phyloP scores from a whole-genome alignment of 2,797 vertebrate species.

The Sebastes itinus region DNA sequence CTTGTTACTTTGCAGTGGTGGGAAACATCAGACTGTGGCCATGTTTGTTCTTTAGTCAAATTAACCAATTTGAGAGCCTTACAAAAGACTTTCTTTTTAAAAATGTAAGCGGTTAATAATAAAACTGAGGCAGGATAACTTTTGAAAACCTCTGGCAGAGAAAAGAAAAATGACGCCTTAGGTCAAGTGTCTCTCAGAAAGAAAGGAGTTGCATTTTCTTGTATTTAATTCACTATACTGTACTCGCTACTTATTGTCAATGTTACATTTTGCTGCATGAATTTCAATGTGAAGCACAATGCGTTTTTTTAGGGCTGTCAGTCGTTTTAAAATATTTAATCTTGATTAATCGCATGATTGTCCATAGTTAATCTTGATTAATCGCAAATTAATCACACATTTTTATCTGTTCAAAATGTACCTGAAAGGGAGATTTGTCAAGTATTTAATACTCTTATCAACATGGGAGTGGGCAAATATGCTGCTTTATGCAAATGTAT shows the following conservation, averaged over 20 bases:
- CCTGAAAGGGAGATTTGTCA: too few species aligned
- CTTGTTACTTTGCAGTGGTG: neutral
- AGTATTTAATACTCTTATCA: too few species aligned
- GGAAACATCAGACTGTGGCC: neutral
- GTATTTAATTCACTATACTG: neutral
- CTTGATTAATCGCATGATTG: too few species aligned
- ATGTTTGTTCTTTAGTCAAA: neutral
- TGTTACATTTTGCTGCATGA: neutral
- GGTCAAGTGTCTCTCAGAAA: neutral
- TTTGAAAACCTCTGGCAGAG: neutral
- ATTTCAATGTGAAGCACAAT: neutral
- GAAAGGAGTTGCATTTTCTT: neutral
- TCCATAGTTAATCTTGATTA: too few species aligned
- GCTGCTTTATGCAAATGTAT: too few species aligned
- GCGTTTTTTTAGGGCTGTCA: too few species aligned
- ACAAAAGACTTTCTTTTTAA: neutral
- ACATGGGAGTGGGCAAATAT: too few species aligned
- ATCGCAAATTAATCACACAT: too few species aligned
- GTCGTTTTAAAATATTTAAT: too few species aligned
- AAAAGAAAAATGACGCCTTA: neutral
- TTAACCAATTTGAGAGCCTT: neutral
- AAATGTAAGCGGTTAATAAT: neutral
- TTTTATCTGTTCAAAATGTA: too few species aligned
- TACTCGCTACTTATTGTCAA: neutral
- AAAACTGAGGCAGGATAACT: neutral